Percentiles rank a stretch among this genome's conserved stretches.
Conservation (phyloP, 2,888 invertebrate species). For the Clistopyga incitator region DNA sequence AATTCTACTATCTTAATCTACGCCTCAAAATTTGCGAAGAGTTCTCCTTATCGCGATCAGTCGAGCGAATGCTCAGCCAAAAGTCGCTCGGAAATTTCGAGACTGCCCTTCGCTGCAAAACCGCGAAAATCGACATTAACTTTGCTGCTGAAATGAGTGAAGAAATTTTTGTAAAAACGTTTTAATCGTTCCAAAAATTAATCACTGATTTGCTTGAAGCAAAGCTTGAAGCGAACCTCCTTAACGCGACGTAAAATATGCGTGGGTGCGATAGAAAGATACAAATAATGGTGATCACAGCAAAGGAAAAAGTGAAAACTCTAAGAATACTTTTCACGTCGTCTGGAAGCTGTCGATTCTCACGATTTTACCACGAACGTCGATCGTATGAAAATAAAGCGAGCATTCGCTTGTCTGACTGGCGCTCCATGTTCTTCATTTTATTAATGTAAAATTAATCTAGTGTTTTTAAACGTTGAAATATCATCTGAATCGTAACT, state of each 20-base stretch:
- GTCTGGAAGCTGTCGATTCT: not conserved
- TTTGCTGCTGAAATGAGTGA: not conserved
- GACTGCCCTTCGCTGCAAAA: not conserved
- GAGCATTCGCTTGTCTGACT: not conserved
- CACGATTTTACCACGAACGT: not conserved
- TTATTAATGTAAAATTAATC: not conserved
- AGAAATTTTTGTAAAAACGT: not conserved
- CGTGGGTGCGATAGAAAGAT: too few relatives aligned
- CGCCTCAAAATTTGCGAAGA: not conserved
- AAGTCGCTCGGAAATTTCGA: not conserved
- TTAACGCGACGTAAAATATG: too few relatives aligned
- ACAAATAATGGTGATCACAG: too few relatives aligned
- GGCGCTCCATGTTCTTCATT: not conserved
- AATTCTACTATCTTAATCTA: conserved; percentile 34
- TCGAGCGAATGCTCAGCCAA: not conserved
- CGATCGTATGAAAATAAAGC: not conserved
- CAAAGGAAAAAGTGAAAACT: too few relatives aligned
- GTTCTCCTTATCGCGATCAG: not conserved
- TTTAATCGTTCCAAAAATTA: too few relatives aligned
- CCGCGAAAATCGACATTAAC: not conserved
- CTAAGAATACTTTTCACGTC: too few relatives aligned
- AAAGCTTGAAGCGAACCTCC: too few relatives aligned
- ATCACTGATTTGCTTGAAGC: too few relatives aligned
- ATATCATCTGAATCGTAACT: not conserved
- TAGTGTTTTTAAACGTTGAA: not conserved